Evolutionary conservation across 92 coral and sea anemone species (phyloP), one percentile per base, ranked within the genome.

Genomic region (Siderastrea siderea): DNA sequence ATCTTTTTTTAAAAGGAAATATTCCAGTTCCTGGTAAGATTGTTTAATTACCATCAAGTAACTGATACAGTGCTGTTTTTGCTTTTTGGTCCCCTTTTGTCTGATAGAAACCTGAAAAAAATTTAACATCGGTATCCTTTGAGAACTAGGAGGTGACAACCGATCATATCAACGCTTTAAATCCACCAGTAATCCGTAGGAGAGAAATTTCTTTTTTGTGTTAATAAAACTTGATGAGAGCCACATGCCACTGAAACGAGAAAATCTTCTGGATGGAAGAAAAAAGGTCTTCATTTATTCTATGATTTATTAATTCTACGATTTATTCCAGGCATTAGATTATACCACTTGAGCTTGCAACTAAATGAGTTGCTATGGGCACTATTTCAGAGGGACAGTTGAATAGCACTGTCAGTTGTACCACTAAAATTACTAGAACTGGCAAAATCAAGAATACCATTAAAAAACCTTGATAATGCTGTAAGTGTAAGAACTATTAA

Each of bases 141-240:
- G 19, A 74, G 63, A 17, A n/a, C 54, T 13, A 16, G 74, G 82
- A 65, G 74, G 71, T 68, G 74, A 66, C 51, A 80, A n/a, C 49
- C 11, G 50, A 13, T 47, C 53, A 50, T 38, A 65, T 80, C 84
- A 80, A 65, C 84, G 84, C 84, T 66, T 80, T 67, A 80, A 80
- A 80, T 68, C 84, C 84, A 80, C 66, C 84, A 80, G 8, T 80
- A 80, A 65, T 50, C 84, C 74, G 74, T 68, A 68, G 75, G 73
- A 66, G 84, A 80, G 73, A 79, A 50, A 59, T 53, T 61, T 77
- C 48, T 7, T 44, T n/a, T 59, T 38, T 45, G 74, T 6, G 70
- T 77, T 61, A 77, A 77, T 77, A 60, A 45, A 60, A 59, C 68
- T 77, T 77, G 82, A 77, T 77, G 82, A 77, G 82, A 60, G 82